Evolutionary conservation across 2,113 vertebrate genomes (phyloP).

Genomic region (Arvicanthis niloticus): DNA sequence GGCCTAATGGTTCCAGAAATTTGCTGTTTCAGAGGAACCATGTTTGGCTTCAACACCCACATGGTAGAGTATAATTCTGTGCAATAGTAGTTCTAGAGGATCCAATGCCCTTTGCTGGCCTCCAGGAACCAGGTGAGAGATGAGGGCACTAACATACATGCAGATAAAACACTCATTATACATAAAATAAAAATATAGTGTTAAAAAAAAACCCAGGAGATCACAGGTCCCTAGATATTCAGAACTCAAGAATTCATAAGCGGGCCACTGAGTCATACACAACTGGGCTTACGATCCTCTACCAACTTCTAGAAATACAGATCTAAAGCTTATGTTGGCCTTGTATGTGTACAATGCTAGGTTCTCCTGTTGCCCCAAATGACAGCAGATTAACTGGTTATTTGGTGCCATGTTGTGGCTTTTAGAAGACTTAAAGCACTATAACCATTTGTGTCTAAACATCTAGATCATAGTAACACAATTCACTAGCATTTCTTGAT

Average conservation of each 20-base stretch:
- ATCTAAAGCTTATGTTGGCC: not conserved
- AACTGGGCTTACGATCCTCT: not conserved
- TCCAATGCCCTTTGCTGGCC: too few relatives aligned
- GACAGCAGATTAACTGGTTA: not conserved
- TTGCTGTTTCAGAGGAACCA: not conserved
- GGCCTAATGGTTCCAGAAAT: too few relatives aligned
- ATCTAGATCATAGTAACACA: not conserved
- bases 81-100: too few relatives aligned
- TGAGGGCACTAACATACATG: not conserved
- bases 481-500: not conserved
- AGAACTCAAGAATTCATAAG: not conserved
- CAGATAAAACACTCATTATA: not conserved
- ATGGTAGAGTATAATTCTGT: not conserved
- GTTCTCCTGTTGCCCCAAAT: not conserved
- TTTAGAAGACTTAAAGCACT: slow-evolving; percentile 25
- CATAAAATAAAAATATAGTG: not conserved
- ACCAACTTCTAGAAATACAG: not conserved
- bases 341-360: not conserved
- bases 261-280: not conserved
- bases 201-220: not conserved
- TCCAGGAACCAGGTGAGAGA: not conserved
- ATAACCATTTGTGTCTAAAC: not conserved
- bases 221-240: not conserved
- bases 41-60: not conserved
- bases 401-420: not conserved